These are phyloP conservation scores for Brachionichthys hirsutus DNA, from an alignment of 2,113 vertebrate genomes.

Conservation along the genomic window DNA sequence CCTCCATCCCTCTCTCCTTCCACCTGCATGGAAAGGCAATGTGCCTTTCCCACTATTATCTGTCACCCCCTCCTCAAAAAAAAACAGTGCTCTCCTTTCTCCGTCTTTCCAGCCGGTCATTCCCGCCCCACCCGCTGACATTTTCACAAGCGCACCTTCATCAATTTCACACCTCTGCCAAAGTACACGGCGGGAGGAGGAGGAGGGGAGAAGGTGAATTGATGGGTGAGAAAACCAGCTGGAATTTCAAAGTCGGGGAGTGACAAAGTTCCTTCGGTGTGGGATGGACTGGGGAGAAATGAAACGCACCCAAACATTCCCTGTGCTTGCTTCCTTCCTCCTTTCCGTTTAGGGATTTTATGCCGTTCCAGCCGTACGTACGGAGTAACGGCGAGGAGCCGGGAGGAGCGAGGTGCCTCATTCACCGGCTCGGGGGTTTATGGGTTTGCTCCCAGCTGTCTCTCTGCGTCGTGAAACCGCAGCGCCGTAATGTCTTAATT, in stretches of 20 bases:
- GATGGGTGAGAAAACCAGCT: conserved; percentile 49
- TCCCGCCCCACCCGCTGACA: conserved; percentile 42
- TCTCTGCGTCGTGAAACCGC: conserved; percentile 63
- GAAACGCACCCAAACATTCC: conserved; percentile 41
- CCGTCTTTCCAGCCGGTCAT: conserved; percentile 47
- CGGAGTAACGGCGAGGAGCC: too few species aligned
- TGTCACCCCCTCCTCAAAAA: conserved; percentile 34
- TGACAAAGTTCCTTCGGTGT: conserved; percentile 35
- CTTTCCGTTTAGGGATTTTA: conserved; percentile 50
- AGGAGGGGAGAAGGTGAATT: conserved; percentile 39
- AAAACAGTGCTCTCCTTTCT: conserved; percentile 16
- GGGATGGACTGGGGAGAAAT: conserved; percentile 39
- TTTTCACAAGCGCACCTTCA: conserved; percentile 69
- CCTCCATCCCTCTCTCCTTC: not conserved
- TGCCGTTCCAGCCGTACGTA: conserved; percentile 48
- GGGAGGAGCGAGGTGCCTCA: conserved; percentile 61
- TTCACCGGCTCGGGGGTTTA: conserved; percentile 69
- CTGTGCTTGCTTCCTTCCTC: conserved; percentile 34
- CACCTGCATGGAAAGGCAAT: conserved; percentile 63
- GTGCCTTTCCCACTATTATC: conserved; percentile 52
- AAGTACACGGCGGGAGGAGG: conserved; percentile 26
- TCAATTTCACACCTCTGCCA: conserved; percentile 69
- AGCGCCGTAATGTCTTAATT: conserved; percentile 74
- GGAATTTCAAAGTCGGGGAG: conserved; percentile 40
- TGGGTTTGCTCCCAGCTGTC: conserved; percentile 77